Evolutionary conservation across 2,888 invertebrate species (phyloP).

Genomic region (Ectropis crepuscularia): DNA sequence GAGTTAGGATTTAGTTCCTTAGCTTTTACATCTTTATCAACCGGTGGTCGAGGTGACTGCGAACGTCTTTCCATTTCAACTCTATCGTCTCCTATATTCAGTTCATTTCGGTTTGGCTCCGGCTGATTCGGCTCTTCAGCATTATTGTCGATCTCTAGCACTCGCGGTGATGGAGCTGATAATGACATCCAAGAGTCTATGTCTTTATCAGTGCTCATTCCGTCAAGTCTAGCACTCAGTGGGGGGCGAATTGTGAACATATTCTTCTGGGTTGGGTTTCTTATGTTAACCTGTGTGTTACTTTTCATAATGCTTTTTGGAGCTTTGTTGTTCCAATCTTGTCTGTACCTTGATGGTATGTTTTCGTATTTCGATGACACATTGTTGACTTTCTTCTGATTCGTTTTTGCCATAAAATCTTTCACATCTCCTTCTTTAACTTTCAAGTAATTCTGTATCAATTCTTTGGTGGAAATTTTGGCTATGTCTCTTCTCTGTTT

Average conservation of each 20-base stretch:
- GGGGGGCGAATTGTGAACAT: conserved; percentile 60
- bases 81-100: conserved; percentile 35
- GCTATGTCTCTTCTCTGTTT: conserved; percentile 63
- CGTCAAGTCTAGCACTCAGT: conserved; percentile 72
- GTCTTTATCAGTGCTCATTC: conserved; percentile 76
- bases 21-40: conserved; percentile 48
- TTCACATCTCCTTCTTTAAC: conserved; percentile 74
- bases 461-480: conserved; percentile 75
- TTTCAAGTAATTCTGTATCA: conserved; percentile 78
- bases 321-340: conserved; percentile 70
- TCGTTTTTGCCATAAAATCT: conserved; percentile 53
- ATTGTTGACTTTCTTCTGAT: conserved; percentile 62
- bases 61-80: conserved; percentile 34
- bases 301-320: conserved; percentile 51
- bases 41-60: conserved; percentile 29
- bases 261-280: conserved; percentile 65
- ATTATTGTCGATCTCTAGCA: conserved; percentile 54
- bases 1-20: conserved; percentile 67
- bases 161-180: conserved; percentile 69
- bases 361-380: conserved; percentile 53
- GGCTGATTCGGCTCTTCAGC: conserved; percentile 32
- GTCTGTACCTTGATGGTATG: conserved; percentile 50
- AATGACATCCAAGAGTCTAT: conserved; percentile 82
- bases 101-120: conserved; percentile 31
- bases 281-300: conserved; percentile 50